A percentile compares a stretch with the other conserved stretches of the same genome.
Conservation (phyloP, 92 coral and sea anemone genomes). For the Palythoa heliodiscus region DNA sequence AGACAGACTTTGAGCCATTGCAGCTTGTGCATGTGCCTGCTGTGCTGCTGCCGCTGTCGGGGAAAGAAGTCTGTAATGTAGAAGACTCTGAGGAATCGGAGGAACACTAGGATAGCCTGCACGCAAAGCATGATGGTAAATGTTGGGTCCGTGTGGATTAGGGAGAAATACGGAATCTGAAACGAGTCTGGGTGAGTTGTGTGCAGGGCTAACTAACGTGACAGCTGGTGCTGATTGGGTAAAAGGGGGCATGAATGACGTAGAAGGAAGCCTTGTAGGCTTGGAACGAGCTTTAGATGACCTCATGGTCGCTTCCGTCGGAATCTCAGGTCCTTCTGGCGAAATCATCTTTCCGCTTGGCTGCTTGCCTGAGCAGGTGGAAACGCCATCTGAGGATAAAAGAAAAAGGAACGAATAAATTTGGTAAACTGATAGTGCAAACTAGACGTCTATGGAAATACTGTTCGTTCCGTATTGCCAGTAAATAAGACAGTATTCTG, state of each 20-base stretch:
- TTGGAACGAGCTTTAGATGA: constrained; percentile 25
- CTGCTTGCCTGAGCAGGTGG: background rate
- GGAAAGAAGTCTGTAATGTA: constrained; percentile 79
- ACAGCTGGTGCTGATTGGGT: constrained; percentile 59
- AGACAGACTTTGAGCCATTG: constrained; percentile 59
- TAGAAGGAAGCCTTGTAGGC: constrained; percentile 49
- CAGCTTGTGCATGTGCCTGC: constrained; percentile 44
- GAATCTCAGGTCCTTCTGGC: background rate
- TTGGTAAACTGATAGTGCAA: background rate
- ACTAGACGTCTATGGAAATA: background rate
- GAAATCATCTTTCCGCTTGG: constrained; percentile 12
- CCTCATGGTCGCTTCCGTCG: constrained; percentile 7
- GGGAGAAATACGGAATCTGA: constrained; percentile 78
- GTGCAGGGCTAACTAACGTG: constrained; percentile 74
- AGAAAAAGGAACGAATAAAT: background rate
- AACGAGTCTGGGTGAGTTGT: constrained; percentile 73
- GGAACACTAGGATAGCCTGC: constrained; percentile 54
- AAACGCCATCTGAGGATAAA: constrained; percentile 15
- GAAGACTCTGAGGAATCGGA: constrained; percentile 65
- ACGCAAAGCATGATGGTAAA: constrained; percentile 88
- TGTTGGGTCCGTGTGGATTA: constrained; percentile 68
- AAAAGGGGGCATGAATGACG: constrained; percentile 57
- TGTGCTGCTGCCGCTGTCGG: constrained; percentile 60
- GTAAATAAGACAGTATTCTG: no score
- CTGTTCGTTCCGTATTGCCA: background rate